These are phyloP conservation scores for Eriosoma lanigerum DNA, from an alignment of 1,140 invertebrate genomes.

Conservation along the genomic window DNA sequence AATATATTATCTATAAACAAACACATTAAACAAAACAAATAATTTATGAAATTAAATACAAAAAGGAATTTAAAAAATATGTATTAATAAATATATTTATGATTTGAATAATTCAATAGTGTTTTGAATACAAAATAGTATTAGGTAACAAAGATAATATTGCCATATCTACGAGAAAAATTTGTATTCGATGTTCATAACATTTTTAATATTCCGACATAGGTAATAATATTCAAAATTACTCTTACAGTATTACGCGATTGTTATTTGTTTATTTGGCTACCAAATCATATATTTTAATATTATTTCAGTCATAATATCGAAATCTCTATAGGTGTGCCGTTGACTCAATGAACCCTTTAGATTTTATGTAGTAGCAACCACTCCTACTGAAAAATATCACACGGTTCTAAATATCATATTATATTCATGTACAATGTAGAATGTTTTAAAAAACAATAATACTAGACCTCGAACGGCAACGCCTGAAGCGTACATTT, in stretches of 20 bases:
- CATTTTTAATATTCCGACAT: conserved; percentile 11
- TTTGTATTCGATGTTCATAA: neutral
- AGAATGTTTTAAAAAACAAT: conserved; percentile 37
- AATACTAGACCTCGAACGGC: conserved; percentile 16
- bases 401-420: neutral
- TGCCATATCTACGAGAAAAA: neutral
- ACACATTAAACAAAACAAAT: too few species aligned
- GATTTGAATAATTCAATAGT: neutral
- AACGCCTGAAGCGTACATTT: conserved; percentile 20
- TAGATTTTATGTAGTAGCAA: neutral
- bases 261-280: conserved; percentile 22
- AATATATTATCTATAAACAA: too few species aligned
- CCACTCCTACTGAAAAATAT: conserved; percentile 30
- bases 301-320: conserved; percentile 9
- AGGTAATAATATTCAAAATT: conserved; percentile 14
- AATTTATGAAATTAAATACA: too few species aligned
- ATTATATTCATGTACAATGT: neutral
- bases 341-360: conserved; percentile 29
- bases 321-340: conserved; percentile 20
- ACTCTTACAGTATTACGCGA: neutral
- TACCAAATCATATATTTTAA: neutral
- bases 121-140: neutral
- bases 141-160: neutral
- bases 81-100: neutral
- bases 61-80: neutral